phyloP scores from a whole-genome alignment of 1,140 invertebrate genomes.

The Leptopilina clavipes region DNA sequence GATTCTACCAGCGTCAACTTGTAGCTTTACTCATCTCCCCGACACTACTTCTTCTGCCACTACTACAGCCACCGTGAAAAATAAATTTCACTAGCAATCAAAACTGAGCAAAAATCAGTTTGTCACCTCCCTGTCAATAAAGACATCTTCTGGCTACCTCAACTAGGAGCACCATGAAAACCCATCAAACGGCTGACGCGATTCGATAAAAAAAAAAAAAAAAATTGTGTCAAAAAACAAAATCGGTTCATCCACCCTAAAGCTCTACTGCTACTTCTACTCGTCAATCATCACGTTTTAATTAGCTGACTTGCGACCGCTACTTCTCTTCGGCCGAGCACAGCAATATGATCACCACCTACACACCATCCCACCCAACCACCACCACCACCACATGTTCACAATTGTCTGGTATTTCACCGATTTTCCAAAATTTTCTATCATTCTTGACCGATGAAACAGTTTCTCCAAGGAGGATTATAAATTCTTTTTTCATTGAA shows the following conservation, averaged over 20 bases:
- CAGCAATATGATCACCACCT: conserved; percentile 74
- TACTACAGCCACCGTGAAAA: conserved; percentile 74
- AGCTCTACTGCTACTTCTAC: conserved; percentile 67
- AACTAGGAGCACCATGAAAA: conserved; percentile 70
- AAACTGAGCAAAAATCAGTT: conserved; percentile 71
- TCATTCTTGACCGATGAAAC: conserved; percentile 46
- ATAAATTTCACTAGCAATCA: conserved; percentile 61
- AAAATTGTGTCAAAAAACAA: conserved; percentile 64
- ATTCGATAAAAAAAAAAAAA: no score
- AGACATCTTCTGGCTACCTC: conserved; percentile 64
- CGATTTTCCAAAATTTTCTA: conserved; percentile 72
- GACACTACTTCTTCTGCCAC: conserved; percentile 73
- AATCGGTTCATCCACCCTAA: conserved; percentile 67
- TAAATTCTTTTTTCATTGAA: conserved; percentile 48
- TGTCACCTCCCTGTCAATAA: conserved; percentile 68
- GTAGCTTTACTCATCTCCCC: conserved; percentile 74
- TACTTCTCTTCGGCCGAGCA: conserved; percentile 71
- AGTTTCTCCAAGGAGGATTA: background rate
- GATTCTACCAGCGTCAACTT: conserved; percentile 74
- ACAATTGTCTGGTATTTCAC: conserved; percentile 74
- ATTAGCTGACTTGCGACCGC: conserved; percentile 70
- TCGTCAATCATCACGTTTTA: conserved; percentile 72
- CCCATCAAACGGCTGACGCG: no score
- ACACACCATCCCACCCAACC: conserved; percentile 73
- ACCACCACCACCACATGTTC: conserved; percentile 73